Percentiles rank a stretch among this genome's conserved stretches.
Conservation (phyloP, 2,113 vertebrate genomes). For the Boulengeromyrus knoepffleri region DNA sequence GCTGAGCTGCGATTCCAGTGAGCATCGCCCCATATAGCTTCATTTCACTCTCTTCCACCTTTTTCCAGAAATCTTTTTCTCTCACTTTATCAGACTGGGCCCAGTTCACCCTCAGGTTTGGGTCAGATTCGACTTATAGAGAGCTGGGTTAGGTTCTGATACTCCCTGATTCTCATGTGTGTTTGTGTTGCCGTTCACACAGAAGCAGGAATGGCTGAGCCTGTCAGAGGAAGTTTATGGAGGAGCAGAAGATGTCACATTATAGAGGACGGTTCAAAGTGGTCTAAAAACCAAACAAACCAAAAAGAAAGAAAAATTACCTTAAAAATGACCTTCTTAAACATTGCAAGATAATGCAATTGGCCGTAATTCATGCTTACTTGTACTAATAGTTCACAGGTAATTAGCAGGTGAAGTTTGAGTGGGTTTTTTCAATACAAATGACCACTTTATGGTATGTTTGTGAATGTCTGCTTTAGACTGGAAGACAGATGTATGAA, state of each 20-base stretch:
- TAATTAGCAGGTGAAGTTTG: background rate
- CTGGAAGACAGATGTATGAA: background rate
- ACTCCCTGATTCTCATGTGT: background rate
- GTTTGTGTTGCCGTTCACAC: background rate
- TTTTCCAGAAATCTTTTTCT: background rate
- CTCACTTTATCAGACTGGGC: background rate
- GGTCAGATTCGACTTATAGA: background rate
- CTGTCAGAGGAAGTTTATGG: background rate
- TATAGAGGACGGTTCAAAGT: background rate
- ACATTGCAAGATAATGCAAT: background rate
- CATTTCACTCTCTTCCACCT: background rate
- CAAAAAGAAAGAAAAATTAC: background rate
- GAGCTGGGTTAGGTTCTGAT: background rate
- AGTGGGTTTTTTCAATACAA: background rate
- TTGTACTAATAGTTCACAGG: background rate
- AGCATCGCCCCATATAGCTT: background rate
- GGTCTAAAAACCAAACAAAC: background rate
- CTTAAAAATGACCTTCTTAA: background rate
- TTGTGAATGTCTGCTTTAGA: background rate
- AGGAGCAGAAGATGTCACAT: background rate
- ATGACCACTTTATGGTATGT: background rate
- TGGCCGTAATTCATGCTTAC: background rate
- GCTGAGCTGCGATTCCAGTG: background rate
- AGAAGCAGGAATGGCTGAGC: background rate
- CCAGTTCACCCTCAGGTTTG: background rate